Evolutionary conservation across 2,113 vertebrate species (phyloP).

Genomic region (Eira barbara): DNA sequence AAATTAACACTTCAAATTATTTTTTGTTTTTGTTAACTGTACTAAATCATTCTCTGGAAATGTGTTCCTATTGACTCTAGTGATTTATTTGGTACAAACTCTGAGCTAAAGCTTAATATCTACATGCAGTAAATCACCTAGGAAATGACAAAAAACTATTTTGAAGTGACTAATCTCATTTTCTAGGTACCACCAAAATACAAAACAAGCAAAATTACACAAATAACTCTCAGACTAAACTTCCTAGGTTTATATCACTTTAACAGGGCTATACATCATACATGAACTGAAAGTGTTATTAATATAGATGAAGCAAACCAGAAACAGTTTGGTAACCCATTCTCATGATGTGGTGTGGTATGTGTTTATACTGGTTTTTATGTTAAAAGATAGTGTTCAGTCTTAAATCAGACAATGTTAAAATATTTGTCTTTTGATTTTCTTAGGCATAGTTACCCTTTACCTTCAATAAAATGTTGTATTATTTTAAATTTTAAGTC

Average conservation of each 20-base stretch:
- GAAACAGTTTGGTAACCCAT: conserved; percentile 18
- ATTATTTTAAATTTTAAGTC: neutral
- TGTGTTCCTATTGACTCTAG: neutral
- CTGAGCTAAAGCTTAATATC: neutral
- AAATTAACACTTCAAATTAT: conserved; percentile 30
- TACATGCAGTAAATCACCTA: conserved; percentile 45
- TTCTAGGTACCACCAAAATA: conserved; percentile 50
- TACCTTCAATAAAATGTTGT: neutral
- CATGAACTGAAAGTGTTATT: conserved; percentile 49
- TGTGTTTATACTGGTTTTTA: neutral
- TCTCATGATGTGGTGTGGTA: conserved; percentile 18
- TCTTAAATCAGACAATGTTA: conserved; percentile 21
- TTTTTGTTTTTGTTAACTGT: conserved; percentile 5
- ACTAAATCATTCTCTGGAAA: neutral
- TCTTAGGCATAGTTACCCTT: neutral
- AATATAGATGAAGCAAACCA: conserved; percentile 56
- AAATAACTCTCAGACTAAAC: conserved; percentile 69
- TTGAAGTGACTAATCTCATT: conserved; percentile 57
- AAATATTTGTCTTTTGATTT: neutral
- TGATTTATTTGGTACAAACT: neutral
- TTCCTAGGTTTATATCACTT: conserved; percentile 53
- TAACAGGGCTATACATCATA: conserved; percentile 70
- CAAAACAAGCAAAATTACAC: conserved; percentile 67
- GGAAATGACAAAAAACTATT: conserved; percentile 31
- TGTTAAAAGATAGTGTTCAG: neutral